Base-by-base conservation (phyloP, 2,888 invertebrate species). In the Melanargia galathea region DNA sequence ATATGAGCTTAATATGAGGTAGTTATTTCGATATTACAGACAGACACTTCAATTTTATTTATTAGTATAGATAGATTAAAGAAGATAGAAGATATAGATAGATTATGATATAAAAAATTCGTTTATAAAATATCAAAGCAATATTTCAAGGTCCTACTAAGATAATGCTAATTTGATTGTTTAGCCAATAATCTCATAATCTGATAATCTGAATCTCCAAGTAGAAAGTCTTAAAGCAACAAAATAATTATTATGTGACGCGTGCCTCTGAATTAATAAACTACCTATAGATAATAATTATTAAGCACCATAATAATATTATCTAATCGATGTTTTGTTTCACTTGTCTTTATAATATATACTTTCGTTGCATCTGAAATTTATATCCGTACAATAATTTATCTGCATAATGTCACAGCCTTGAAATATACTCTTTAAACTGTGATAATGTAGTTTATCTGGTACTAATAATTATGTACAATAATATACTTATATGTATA, bases 241-340 rank as follows among this genome's bases (percentile, higher is more conserved):
- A 38, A 56, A 64, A 64, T 62, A 54, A 60, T 60, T 57, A 62
- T 60, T 57, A 60, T 35, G 26, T 20, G 52, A 54, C 57, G 52
- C 67, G 67, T 67, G 67, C 60, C 60, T 33, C 40, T n/a, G 64
- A 64, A 67, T 64, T 57, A 64, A 64, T 60, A 46, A 18, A 18
- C 18, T 11, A 62, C 40, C 30, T 16, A 38, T 64, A 62, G 51
- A 49, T 35, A 55, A 35, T 52, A 46, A 22, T 8, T n/a, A n/a
- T n/a, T 26, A 16, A 8, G 2, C 13, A 24, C n/a, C 8, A 16
- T 8, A 2, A 16, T 40, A 13, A 18, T 18, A 57, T 38, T 24
- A 55, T 56, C 59, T 62, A n/a, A 60, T 60, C 54, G 40, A 16
- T 2, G 30, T 59, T 49, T 49, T 54, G 49, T 51, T 52, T 54